These are phyloP conservation scores for Macaria liturata DNA, from an alignment of 2,888 invertebrate species.

Conservation along the genomic window DNA sequence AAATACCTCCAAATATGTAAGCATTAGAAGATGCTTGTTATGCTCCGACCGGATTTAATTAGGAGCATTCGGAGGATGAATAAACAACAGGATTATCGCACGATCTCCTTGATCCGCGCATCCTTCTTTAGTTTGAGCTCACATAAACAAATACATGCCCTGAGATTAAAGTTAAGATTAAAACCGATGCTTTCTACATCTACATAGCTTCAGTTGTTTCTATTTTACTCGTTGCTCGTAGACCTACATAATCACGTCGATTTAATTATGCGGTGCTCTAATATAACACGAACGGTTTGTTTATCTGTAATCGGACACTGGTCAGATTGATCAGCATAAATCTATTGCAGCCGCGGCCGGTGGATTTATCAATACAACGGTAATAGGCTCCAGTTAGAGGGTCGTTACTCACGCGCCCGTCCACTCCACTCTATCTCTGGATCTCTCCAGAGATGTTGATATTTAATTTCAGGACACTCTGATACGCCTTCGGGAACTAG, in stretches of 20 bases:
- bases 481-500: conserved; percentile 28
- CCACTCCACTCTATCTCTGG: conserved; percentile 7
- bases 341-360: conserved; percentile 4
- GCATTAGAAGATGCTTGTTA: conserved; percentile 47
- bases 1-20: conserved; percentile 62
- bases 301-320: conserved; percentile 8
- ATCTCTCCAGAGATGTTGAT: conserved; percentile 24
- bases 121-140: conserved; percentile 33
- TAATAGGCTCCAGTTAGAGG: conserved; percentile 19
- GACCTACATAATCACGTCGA: not conserved
- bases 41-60: conserved; percentile 63
- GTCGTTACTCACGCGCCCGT: conserved; percentile 19
- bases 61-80: conserved; percentile 57
- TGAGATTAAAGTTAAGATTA: conserved; percentile 38
- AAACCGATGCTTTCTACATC: not conserved
- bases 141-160: conserved; percentile 32
- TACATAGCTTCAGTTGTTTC: no score
- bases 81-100: conserved; percentile 75
- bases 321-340: conserved; percentile 7
- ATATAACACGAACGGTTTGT: conserved; percentile 1
- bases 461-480: conserved; percentile 28
- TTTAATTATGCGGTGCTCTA: conserved; percentile 7
- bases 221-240: not conserved
- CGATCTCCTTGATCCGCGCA: conserved; percentile 60
- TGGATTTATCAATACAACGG: conserved; percentile 11